phyloP scores from a whole-genome alignment of 2,888 invertebrate genomes.

The Masnerella sp. region DNA sequence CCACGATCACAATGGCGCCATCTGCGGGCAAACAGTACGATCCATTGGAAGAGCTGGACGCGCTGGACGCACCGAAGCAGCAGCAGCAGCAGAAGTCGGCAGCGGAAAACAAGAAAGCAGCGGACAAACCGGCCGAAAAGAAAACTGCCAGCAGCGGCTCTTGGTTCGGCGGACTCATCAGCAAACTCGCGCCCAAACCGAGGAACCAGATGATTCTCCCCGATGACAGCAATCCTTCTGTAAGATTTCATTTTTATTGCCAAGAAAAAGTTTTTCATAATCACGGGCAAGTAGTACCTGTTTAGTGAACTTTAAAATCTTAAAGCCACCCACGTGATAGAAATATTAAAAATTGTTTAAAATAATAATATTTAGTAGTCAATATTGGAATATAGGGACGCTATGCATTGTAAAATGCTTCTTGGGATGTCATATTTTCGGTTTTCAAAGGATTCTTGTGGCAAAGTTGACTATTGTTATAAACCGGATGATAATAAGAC shows the following conservation, averaged over 20 bases:
- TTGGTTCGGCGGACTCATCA: slow-evolving; percentile 93
- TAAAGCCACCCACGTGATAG: too few species aligned
- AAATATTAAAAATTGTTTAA: not conserved
- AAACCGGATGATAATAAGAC: too few species aligned
- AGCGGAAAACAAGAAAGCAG: slow-evolving; percentile 59
- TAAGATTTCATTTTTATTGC: slow-evolving; percentile 78
- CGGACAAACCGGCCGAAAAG: slow-evolving; percentile 73
- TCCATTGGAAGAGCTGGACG: slow-evolving; percentile 76
- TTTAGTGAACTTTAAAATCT: too few species aligned
- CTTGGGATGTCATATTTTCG: too few species aligned
- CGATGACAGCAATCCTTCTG: slow-evolving; percentile 94
- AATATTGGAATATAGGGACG: too few species aligned
- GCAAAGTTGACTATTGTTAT: too few species aligned
- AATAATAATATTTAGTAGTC: too few species aligned
- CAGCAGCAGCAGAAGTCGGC: slow-evolving; percentile 49
- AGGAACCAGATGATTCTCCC: slow-evolving; percentile 98
- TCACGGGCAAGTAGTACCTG: too few species aligned
- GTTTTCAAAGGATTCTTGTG: too few species aligned
- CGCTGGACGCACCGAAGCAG: slow-evolving; percentile 69
- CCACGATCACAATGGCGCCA: slow-evolving; percentile 73
- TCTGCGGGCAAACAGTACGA: slow-evolving; percentile 74
- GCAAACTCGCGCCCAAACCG: slow-evolving; percentile 88
- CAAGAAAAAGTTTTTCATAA: too few species aligned
- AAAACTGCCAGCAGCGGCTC: slow-evolving; percentile 76
- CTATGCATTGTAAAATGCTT: too few species aligned